A percentile compares a stretch with the other conserved stretches of the same genome.
These are phyloP conservation scores for Montipora capitata DNA, from an alignment of 92 coral and sea anemone species.

Conservation along the genomic window DNA sequence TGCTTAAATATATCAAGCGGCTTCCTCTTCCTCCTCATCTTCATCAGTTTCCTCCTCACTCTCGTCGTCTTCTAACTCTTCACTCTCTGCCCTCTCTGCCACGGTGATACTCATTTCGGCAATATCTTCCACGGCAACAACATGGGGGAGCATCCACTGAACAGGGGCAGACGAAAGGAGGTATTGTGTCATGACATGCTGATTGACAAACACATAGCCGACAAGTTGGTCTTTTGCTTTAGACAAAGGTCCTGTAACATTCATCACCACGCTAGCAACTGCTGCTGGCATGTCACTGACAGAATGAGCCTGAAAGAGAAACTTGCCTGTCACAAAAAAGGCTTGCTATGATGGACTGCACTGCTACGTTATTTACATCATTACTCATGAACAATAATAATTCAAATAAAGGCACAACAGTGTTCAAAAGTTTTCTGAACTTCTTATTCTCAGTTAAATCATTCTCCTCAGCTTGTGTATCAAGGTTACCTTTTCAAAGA, in stretches of 20 bases:
- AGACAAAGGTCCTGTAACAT: constrained; percentile 79
- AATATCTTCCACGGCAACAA: constrained; percentile 89
- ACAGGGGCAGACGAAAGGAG: constrained; percentile 94
- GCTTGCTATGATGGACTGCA: too few species aligned
- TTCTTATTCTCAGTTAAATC: too few species aligned
- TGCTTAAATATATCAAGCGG: background rate
- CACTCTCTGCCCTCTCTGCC: constrained; percentile 89
- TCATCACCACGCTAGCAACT: constrained; percentile 80
- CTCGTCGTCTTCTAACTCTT: constrained; percentile 72
- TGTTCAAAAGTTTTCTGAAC: too few species aligned
- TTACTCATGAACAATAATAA: too few species aligned
- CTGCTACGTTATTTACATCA: too few species aligned
- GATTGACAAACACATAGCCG: constrained; percentile 88
- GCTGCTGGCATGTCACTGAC: constrained; percentile 94
- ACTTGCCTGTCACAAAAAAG: too few species aligned
- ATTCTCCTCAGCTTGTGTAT: too few species aligned
- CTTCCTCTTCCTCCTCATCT: background rate
- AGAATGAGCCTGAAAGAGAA: constrained; percentile 79
- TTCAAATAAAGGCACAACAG: too few species aligned
- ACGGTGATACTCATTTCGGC: constrained; percentile 85
- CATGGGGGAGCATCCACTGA: constrained; percentile 95
- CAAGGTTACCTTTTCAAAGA: too few species aligned
- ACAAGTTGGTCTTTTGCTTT: constrained; percentile 76
- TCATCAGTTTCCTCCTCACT: constrained; percentile 9
- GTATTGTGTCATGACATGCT: constrained; percentile 90